phyloP scores from a whole-genome alignment of 2,113 vertebrate genomes.

The Bubo scandiacus region DNA sequence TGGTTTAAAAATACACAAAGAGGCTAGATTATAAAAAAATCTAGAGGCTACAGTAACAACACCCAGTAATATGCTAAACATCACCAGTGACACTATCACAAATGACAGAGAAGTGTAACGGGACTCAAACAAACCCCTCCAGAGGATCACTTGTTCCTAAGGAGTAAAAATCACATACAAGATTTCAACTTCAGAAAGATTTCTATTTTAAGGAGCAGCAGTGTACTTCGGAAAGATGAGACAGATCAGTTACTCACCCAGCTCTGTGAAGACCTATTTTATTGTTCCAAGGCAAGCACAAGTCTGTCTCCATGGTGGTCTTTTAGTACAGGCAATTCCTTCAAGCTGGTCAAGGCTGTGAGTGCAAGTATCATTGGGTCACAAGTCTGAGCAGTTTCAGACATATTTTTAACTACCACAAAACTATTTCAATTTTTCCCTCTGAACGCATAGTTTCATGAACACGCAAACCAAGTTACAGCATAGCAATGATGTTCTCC shows the following conservation, averaged over 20 bases:
- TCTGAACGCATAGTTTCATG: background rate
- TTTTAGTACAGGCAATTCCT: background rate
- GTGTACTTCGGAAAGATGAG: background rate
- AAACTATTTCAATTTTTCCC: background rate
- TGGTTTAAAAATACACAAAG: background rate
- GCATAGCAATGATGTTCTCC: background rate
- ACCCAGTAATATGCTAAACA: accelerated
- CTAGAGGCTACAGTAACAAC: background rate
- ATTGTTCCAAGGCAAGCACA: background rate
- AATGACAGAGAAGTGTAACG: background rate
- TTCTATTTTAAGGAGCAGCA: background rate
- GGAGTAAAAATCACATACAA: background rate
- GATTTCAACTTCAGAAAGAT: background rate
- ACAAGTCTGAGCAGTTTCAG: background rate
- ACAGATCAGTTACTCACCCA: accelerated
- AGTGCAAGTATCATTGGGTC: background rate
- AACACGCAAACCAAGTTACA: accelerated
- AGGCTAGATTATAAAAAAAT: background rate
- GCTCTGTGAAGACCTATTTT: background rate
- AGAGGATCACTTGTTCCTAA: background rate
- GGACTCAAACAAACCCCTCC: background rate
- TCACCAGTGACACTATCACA: background rate
- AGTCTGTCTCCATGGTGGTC: background rate
- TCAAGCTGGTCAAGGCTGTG: background rate
- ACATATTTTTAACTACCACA: background rate